Base-by-base conservation (phyloP, 2,113 vertebrate genomes). In the Hassar affinis region DNA sequence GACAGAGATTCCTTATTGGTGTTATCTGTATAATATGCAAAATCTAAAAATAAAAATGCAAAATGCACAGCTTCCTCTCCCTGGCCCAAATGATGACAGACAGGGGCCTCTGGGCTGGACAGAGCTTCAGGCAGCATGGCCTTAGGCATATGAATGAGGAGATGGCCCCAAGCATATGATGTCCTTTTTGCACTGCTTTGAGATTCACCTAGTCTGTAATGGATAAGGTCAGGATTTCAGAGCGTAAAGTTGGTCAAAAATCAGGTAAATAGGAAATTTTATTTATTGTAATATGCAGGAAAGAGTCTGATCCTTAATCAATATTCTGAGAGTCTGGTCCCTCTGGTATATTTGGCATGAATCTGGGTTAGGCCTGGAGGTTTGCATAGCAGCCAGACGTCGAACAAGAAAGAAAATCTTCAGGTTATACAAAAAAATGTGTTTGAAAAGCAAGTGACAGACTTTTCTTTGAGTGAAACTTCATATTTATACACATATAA, bases 121-220 rank as follows among this genome's bases (percentile, higher is more conserved):
- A n/a, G 83, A 61, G 80, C 71, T 85, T 78, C 35, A 82, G 78
- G 84, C 84, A 82, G 59, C 22, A 75, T 68, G 33, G 56, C 82
- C 80, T 7, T 35, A 47, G 75, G 79, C 82, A 86, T 87, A 75
- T 74, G 80, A 87, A 87, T 86, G 69, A 87, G 86, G 5, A 57
- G 66, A 78, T 71, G 77, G 74, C 64, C 66, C 42, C 1, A 4
- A 84, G 77, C 33, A 80, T 35, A 74, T 51, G n/a, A 18, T 45
- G 27, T 59, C 45, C 47, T 45, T 74, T 75, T 74, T 62, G 33
- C 42, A 33, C 20, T 64, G 57, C 76, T 76, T 35, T 51, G 56
- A 76, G 20, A 61, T 75, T 59, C 6, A 14, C 62, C n/a, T 33
- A 79, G 64, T 42, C 61, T 72, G 22, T 62, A 84, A 80, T 47